These are phyloP conservation scores for Clostera curtula DNA, from an alignment of 2,888 invertebrate genomes.

Conservation along the genomic window DNA sequence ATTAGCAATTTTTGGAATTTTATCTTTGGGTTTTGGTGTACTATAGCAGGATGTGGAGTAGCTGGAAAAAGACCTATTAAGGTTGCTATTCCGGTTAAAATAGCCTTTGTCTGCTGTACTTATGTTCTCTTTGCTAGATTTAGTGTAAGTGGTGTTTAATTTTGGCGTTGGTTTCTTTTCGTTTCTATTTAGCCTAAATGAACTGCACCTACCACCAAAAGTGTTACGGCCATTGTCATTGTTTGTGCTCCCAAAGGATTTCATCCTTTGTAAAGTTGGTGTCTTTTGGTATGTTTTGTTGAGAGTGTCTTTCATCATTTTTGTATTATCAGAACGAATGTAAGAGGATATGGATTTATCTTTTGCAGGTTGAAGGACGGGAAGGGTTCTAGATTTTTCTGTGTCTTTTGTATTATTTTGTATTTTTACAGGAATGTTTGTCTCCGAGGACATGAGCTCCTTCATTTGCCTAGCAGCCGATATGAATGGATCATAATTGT, in stretches of 20 bases:
- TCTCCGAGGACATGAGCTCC: constrained; percentile 83
- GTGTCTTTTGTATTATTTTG: constrained; percentile 56
- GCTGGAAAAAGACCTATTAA: constrained; percentile 64
- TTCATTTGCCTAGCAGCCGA: constrained; percentile 88
- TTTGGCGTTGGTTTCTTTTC: constrained; percentile 63
- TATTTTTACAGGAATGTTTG: constrained; percentile 64
- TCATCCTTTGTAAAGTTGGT: constrained; percentile 66
- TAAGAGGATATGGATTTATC: constrained; percentile 47
- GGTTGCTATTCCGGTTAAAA: constrained; percentile 54
- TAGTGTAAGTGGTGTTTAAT: constrained; percentile 63
- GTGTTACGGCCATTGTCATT: constrained; percentile 47
- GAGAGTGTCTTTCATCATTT: constrained; percentile 66
- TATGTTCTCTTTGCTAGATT: constrained; percentile 67
- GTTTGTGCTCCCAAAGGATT: constrained; percentile 63
- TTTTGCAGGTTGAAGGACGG: constrained; percentile 52
- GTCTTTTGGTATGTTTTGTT: constrained; percentile 72
- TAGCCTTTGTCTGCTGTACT: constrained; percentile 49
- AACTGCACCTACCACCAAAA: constrained; percentile 62
- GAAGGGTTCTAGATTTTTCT: constrained; percentile 48
- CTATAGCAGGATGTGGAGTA: constrained; percentile 59
- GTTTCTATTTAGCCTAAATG: constrained; percentile 60
- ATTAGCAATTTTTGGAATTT: constrained; percentile 65
- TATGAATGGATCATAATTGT: constrained; percentile 84
- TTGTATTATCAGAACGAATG: constrained; percentile 50
- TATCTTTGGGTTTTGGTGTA: constrained; percentile 64